These are phyloP conservation scores for Sebastes miniatus DNA, from an alignment of 2,797 vertebrate genomes.

Conservation along the genomic window DNA sequence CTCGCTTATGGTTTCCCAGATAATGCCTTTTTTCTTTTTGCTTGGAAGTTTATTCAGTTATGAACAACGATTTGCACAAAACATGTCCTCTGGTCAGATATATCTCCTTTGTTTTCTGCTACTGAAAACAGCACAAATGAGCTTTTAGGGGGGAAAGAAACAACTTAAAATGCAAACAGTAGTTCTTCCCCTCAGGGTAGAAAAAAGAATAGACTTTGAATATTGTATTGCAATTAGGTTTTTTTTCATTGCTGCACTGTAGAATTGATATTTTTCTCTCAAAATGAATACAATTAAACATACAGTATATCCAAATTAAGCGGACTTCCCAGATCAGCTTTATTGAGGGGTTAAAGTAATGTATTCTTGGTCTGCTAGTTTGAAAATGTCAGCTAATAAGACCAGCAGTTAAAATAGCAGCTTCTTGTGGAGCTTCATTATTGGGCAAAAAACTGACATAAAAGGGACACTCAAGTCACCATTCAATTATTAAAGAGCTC, in stretches of 20 bases:
- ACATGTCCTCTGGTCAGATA: slow-evolving; percentile 10
- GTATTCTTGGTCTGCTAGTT: background rate
- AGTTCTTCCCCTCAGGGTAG: background rate
- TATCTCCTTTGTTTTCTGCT: slow-evolving; percentile 8
- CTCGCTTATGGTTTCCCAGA: slow-evolving; percentile 1
- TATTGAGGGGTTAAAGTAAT: background rate
- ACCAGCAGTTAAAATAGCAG: background rate
- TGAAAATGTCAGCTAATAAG: background rate
- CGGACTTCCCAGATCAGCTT: background rate
- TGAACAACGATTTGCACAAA: background rate
- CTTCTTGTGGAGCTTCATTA: background rate
- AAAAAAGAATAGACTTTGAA: background rate
- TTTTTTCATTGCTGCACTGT: slow-evolving; percentile 2
- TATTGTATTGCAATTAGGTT: background rate
- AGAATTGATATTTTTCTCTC: background rate
- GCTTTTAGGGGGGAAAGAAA: background rate
- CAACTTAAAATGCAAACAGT: background rate
- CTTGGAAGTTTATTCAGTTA: background rate
- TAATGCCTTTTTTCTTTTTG: background rate
- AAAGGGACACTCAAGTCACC: background rate
- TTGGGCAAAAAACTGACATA: no score
- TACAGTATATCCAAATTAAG: background rate
- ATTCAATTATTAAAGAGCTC: background rate
- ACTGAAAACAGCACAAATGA: background rate
- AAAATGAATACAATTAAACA: slow-evolving; percentile 1